Base-by-base conservation (phyloP, 1,140 invertebrate species). In the Tachypleus tridentatus region DNA sequence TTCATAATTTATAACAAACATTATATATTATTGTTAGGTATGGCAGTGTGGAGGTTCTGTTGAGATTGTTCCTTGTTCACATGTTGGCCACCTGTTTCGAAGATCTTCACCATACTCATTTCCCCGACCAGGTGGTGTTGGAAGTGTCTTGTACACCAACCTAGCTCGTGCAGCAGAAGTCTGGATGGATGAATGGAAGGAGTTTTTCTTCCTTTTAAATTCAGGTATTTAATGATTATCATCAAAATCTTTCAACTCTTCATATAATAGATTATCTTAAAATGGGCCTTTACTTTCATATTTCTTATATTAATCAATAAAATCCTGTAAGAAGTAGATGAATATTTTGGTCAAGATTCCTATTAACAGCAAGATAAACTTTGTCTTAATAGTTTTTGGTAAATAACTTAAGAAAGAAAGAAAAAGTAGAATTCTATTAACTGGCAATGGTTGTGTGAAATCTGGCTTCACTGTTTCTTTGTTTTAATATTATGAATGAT, bases 31-130 rank as follows among this genome's bases (percentile, higher is more conserved):
- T 0, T 87, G 85, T 74, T 79, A 93, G 74, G 86, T 96, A 0
- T 99, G 97, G 97, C 94, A 97, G 80, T 99, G 96, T 75, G 97
- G 96, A 1, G 97, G 95, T 0, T 83, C 82, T 58, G 84, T 99
- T 0, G 92, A 98, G 79, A 97, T 98, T 58, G 86, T 87, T 0
- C 92, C 95, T 0, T 99, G 97, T 76, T 97, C 93, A 7, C 89
- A 95, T 74, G 96, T 99, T 0, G 97, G 94, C 0, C 97, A 99
- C 77, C 84, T 99, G n/a, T 99, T 99, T 76, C 83, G 95, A 72
- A 93, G 89, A 78, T 90, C 89, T 54, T 93, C 90, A 4, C 93
- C 93, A 0, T 95, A 96, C 72, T 88, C 88, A 1, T 96, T 95
- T 75, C 79, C 79, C 8, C 67, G 75, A 48, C 70, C 73, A 65